These are phyloP conservation scores for Hippocampus barbouri DNA, from an alignment of 2,113 vertebrate genomes.

Conservation along the genomic window DNA sequence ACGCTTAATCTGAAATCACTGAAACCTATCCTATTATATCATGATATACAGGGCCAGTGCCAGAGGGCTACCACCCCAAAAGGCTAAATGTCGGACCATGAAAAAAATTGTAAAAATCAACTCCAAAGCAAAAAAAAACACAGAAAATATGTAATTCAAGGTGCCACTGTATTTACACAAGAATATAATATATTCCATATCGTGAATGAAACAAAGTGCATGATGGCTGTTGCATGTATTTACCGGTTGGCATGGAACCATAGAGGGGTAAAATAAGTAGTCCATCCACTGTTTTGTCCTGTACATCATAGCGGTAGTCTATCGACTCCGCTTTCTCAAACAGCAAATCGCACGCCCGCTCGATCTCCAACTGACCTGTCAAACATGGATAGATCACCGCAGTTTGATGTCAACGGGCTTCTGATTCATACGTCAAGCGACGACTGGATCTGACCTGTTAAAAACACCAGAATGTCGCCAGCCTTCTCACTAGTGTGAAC, in stretches of 20 bases:
- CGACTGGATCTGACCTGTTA: slow-evolving; percentile 78
- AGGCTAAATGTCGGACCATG: background rate
- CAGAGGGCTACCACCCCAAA: too few species aligned
- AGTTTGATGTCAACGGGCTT: background rate
- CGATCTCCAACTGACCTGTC: slow-evolving; percentile 91
- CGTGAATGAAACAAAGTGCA: background rate
- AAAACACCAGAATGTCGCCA: slow-evolving; percentile 93
- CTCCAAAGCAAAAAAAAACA: too few species aligned
- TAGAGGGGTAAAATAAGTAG: slow-evolving; percentile 90
- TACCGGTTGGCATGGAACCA: slow-evolving; percentile 96
- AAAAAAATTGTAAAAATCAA: background rate
- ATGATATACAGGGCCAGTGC: too few species aligned
- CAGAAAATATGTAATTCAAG: background rate
- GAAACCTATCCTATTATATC: background rate
- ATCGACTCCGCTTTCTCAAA: slow-evolving; percentile 87
- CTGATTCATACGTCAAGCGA: background rate
- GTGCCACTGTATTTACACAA: background rate
- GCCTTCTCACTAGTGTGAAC: slow-evolving; percentile 84
- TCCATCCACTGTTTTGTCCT: slow-evolving; percentile 83
- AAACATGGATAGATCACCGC: slow-evolving; percentile 11
- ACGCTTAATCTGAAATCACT: too few species aligned
- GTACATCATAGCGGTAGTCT: slow-evolving; percentile 88
- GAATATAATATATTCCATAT: background rate
- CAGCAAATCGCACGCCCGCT: slow-evolving; percentile 86
- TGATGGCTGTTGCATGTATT: slow-evolving; percentile 1